Conservation (phyloP, 1,140 invertebrate species). For the Caenorhabditis latens region DNA sequence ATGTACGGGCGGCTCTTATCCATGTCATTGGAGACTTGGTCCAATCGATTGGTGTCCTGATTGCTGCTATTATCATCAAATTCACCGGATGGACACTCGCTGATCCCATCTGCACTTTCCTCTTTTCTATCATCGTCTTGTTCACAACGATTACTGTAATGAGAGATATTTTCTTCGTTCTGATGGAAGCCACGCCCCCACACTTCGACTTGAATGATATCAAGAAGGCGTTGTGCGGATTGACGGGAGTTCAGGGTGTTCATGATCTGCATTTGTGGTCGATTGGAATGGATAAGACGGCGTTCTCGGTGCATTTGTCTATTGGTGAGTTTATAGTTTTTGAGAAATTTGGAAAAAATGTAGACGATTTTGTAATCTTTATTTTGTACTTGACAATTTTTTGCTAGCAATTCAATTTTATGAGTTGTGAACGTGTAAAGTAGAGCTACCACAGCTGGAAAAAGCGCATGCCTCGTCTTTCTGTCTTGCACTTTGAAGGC, state of each 20-base stretch:
- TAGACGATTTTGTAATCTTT: too few relatives aligned
- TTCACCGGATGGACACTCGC: constrained; percentile 88
- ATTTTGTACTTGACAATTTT: too few relatives aligned
- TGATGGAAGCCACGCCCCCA: constrained; percentile 94
- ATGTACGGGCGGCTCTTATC: constrained; percentile 94
- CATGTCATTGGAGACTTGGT: constrained; percentile 96
- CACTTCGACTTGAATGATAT: constrained; percentile 89
- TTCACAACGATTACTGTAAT: constrained; percentile 93
- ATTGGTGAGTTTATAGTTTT: constrained; percentile 55
- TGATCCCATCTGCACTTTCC: constrained; percentile 97
- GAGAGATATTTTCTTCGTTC: constrained; percentile 88
- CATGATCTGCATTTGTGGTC: constrained; percentile 97
- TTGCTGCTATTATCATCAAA: constrained; percentile 93
- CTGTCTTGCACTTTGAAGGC: too few relatives aligned
- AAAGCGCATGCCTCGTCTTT: background rate
- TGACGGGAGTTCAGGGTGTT: constrained; percentile 89
- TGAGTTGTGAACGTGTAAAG: too few relatives aligned
- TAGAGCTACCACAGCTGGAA: too few relatives aligned
- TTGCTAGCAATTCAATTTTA: too few relatives aligned
- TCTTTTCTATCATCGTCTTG: constrained; percentile 93
- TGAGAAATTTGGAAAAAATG: too few relatives aligned
- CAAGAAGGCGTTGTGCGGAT: constrained; percentile 85
- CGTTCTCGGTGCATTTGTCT: constrained; percentile 67
- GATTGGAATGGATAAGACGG: constrained; percentile 88
- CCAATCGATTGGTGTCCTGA: constrained; percentile 92